Evolutionary conservation across 2,797 vertebrate genomes (phyloP).

Genomic region (Rhinophrynus dorsalis): DNA sequence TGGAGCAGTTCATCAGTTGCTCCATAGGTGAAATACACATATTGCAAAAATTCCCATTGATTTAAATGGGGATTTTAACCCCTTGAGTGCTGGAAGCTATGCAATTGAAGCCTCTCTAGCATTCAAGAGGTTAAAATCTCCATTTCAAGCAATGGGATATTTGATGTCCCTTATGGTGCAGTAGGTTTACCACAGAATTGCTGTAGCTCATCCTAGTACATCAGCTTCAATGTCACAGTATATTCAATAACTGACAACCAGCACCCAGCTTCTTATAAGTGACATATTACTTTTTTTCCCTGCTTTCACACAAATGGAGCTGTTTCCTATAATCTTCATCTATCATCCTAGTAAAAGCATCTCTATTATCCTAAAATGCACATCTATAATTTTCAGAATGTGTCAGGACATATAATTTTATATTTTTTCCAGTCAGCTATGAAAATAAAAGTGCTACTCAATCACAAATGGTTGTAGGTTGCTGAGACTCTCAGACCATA

Average conservation of each 20-base stretch:
- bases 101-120: too few species aligned
- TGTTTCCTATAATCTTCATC: conserved; percentile 61
- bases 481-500: background rate
- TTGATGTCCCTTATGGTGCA: too few species aligned
- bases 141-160: too few species aligned
- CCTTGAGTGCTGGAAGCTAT: too few species aligned
- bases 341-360: conserved; percentile 65
- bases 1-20: too few species aligned
- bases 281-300: conserved; percentile 62
- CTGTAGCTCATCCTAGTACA: too few species aligned
- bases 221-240: conserved; percentile 57
- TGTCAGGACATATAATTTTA: conserved; percentile 55
- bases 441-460: conserved; percentile 28
- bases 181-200: too few species aligned
- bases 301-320: conserved; percentile 60
- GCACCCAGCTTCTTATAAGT: conserved; percentile 59
- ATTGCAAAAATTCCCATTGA: too few species aligned
- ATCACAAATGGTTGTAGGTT: conserved; percentile 16
- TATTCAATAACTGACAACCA: conserved; percentile 63
- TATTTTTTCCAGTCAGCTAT: conserved; percentile 32
- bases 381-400: conserved; percentile 57
- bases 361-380: conserved; percentile 54
- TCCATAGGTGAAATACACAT: too few species aligned
- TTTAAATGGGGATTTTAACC: too few species aligned
- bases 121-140: too few species aligned